A percentile compares a stretch with the other conserved stretches of the same genome.
phyloP scores from a whole-genome alignment of 2,888 invertebrate species.

The Palloptera scutellata region DNA sequence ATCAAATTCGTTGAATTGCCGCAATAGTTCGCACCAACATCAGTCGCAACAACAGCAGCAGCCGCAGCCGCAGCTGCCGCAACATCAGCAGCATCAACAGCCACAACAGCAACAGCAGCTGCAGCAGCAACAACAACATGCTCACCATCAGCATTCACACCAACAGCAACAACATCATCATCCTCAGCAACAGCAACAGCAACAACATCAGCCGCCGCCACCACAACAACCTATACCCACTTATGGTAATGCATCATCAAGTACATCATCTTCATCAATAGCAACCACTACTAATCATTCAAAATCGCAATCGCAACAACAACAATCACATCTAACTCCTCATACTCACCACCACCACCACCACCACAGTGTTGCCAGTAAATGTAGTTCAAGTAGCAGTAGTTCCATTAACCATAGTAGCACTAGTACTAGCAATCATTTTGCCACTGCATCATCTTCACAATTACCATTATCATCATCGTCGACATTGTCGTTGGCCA shows the following conservation, averaged over 20 bases:
- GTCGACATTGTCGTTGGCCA: background rate
- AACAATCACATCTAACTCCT: constrained; percentile 33
- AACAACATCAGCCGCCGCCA: constrained; percentile 36
- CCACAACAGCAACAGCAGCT: constrained; percentile 65
- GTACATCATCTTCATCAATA: constrained; percentile 31
- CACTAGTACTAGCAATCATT: constrained; percentile 49
- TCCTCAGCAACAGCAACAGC: constrained; percentile 40
- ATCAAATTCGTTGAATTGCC: constrained; percentile 51
- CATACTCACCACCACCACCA: constrained; percentile 14
- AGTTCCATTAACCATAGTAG: constrained; percentile 46
- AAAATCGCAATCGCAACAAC: constrained; percentile 38
- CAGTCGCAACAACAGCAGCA: constrained; percentile 45
- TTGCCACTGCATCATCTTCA: constrained; percentile 43
- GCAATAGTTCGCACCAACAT: constrained; percentile 43
- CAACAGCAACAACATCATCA: constrained; percentile 60
- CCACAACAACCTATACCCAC: constrained; percentile 37
- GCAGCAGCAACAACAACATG: constrained; percentile 57
- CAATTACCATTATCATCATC: background rate
- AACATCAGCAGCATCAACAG: constrained; percentile 54
- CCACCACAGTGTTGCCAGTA: constrained; percentile 35
- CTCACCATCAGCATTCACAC: constrained; percentile 58
- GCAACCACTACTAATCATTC: constrained; percentile 36
- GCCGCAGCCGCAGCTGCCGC: constrained; percentile 43
- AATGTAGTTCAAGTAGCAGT: constrained; percentile 41
- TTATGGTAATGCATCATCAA: constrained; percentile 36